Evolutionary conservation across 2,797 vertebrate species (phyloP), one percentile per base, ranked within the genome.

Genomic region (Micromesistius poutassou): DNA sequence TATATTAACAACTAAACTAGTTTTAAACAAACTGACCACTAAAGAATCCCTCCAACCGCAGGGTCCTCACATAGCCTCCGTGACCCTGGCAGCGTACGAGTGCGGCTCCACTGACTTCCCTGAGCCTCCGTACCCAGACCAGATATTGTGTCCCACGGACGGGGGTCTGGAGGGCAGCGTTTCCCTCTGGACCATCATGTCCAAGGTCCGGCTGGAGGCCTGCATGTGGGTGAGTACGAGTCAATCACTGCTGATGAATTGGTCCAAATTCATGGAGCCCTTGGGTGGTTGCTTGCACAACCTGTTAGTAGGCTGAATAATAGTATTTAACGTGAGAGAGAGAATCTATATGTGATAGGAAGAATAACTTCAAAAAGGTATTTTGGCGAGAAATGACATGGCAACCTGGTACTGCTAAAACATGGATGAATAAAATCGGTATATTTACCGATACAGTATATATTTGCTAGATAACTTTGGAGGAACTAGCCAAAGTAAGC

Each of bases 31-130:
- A 38, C 36, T 1, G 7, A 38, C 36, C 7, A 38, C 36, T 38
- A 2, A 38, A 38, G 36, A 12, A 10, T 6, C 70, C 30, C 77
- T 31, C 82, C 72, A 73, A 46, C 62, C 75, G 66, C 88, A 99
- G 98, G 98, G 98, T 86, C 98, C 98, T 84, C 98, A 99, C 87
- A 99, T 99, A 95, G 98, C 98, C 36, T 99, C 98, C 13, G 98
- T 99, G 70, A 99, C 98, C 14, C 93, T 99, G 87, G 98, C 98
- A 88, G 98, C 98, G 0, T 99, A 99, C 55, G 98, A 99, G 93
- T 99, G 98, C 81, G 96, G 97, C 86, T 98, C 98, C n/a, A 97
- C 95, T 76, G 94, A 97, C 90, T 99, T 99, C 86, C 98, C 98
- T 1, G 98, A 99, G 90, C 98, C 98, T 28, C 98, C 98, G 0